Conservation (phyloP, 2,888 invertebrate species). For the Geotrupes spiniger region DNA sequence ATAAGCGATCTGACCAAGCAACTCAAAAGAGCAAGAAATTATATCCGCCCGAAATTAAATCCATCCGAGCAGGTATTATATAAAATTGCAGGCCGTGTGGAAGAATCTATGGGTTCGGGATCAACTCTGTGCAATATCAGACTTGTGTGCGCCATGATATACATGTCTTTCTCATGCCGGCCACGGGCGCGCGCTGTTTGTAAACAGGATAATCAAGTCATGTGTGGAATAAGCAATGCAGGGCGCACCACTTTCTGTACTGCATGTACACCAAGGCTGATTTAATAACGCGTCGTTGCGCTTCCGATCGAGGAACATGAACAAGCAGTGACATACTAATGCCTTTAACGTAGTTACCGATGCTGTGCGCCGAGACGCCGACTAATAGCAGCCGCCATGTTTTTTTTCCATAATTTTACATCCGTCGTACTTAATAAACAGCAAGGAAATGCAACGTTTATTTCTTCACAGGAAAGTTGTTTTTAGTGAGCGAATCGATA, state of each 20-base stretch:
- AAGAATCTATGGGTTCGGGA: slow-evolving; percentile 4
- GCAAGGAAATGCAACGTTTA: too few relatives aligned
- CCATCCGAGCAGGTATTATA: too few relatives aligned
- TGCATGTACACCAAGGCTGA: slow-evolving; percentile 23
- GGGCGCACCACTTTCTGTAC: slow-evolving; percentile 17
- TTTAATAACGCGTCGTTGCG: slow-evolving; percentile 33
- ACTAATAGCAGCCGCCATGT: slow-evolving; percentile 35
- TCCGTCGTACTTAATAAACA: not conserved
- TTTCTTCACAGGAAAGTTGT: too few relatives aligned
- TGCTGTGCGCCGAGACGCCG: slow-evolving; percentile 34
- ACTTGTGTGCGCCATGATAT: slow-evolving; percentile 13
- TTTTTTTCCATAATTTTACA: slow-evolving; percentile 30
- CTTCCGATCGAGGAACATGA: slow-evolving; percentile 36
- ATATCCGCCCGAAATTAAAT: too few relatives aligned
- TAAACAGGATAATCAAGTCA: slow-evolving; percentile 49
- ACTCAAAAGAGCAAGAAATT: too few relatives aligned
- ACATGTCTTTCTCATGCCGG: slow-evolving; percentile 39
- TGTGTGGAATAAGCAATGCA: slow-evolving; percentile 45
- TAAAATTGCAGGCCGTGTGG: too few relatives aligned
- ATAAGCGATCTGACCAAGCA: too few relatives aligned
- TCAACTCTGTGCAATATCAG: slow-evolving; percentile 5
- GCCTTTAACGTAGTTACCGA: slow-evolving; percentile 44
- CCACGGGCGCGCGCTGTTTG: slow-evolving; percentile 45
- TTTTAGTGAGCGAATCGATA: too few relatives aligned
- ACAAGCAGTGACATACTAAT: slow-evolving; percentile 45